Evolutionary conservation across 2,113 vertebrate species (phyloP).

Genomic region (Clarias batrachus): DNA sequence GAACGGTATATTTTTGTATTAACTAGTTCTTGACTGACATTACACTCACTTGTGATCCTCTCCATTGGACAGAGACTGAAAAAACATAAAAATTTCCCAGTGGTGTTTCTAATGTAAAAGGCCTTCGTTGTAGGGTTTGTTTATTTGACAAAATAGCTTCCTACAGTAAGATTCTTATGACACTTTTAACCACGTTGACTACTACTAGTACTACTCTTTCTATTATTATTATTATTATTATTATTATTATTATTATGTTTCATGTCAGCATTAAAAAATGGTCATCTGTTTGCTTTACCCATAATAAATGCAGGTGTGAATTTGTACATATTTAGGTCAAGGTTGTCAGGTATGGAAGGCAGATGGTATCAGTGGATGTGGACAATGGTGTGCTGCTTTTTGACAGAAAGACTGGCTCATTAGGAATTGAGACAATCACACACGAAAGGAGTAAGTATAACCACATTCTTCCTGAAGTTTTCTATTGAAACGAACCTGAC

Average conservation of each 20-base stretch:
- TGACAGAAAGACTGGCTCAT: conserved; percentile 67
- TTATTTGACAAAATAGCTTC: background rate
- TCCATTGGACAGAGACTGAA: background rate
- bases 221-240: no score
- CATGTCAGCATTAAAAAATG: background rate
- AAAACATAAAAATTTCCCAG: background rate
- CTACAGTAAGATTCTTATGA: background rate
- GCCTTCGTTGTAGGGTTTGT: background rate
- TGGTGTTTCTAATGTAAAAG: background rate
- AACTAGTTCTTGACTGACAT: background rate
- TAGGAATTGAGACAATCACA: conserved; percentile 71
- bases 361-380: conserved; percentile 75
- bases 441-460: conserved; percentile 76
- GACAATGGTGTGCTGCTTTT: conserved; percentile 74
- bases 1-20: background rate
- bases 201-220: background rate
- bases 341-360: conserved; percentile 73
- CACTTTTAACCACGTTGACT: background rate
- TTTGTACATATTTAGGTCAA: conserved; percentile 72
- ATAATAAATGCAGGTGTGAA: background rate
- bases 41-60: background rate
- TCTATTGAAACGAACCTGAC: background rate
- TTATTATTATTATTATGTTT: background rate
- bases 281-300: background rate
- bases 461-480: no score